Evolutionary conservation across 2,797 vertebrate genomes (phyloP).

Genomic region (Megalops cyprinoides): DNA sequence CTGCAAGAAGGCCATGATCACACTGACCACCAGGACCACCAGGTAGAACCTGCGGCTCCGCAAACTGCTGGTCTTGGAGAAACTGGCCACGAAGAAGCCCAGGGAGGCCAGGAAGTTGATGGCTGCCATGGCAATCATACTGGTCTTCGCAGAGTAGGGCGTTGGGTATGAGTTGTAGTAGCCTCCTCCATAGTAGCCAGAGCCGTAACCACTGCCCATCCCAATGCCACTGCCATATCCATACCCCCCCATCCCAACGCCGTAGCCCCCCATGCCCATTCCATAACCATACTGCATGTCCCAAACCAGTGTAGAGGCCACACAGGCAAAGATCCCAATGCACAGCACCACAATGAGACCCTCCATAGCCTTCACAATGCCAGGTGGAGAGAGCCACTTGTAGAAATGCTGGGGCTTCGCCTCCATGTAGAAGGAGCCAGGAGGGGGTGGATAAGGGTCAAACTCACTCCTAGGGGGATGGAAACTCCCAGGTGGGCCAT

Average conservation of each 20-base stretch:
- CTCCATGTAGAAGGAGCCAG: slow-evolving; percentile 69
- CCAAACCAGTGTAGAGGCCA: slow-evolving; percentile 88
- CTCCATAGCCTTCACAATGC: slow-evolving; percentile 77
- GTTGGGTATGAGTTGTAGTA: slow-evolving; percentile 74
- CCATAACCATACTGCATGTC: slow-evolving; percentile 77
- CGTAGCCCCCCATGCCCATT: slow-evolving; percentile 50
- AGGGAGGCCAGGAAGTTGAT: slow-evolving; percentile 80
- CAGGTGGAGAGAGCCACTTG: slow-evolving; percentile 82
- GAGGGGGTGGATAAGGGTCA: slow-evolving; percentile 72
- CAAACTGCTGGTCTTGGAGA: slow-evolving; percentile 69
- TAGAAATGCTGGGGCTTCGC: slow-evolving; percentile 79
- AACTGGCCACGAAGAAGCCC: slow-evolving; percentile 76
- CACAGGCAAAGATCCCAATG: slow-evolving; percentile 81
- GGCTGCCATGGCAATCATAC: slow-evolving; percentile 84
- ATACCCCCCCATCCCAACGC: slow-evolving; percentile 61
- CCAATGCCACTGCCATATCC: slow-evolving; percentile 32
- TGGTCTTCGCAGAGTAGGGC: slow-evolving; percentile 81
- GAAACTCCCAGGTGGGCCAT: slow-evolving; percentile 68
- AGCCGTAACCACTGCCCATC: slow-evolving; percentile 43
- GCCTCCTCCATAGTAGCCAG: slow-evolving; percentile 70
- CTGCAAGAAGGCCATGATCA: slow-evolving; percentile 76
- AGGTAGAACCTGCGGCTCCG: slow-evolving; percentile 81
- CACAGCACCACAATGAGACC: slow-evolving; percentile 73
- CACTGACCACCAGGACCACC: slow-evolving; percentile 68
- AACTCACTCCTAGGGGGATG: slow-evolving; percentile 65